Percentiles rank a stretch among this genome's conserved stretches.
phyloP scores from a whole-genome alignment of 2,113 vertebrate species.

The Hemichromis elongatus region DNA sequence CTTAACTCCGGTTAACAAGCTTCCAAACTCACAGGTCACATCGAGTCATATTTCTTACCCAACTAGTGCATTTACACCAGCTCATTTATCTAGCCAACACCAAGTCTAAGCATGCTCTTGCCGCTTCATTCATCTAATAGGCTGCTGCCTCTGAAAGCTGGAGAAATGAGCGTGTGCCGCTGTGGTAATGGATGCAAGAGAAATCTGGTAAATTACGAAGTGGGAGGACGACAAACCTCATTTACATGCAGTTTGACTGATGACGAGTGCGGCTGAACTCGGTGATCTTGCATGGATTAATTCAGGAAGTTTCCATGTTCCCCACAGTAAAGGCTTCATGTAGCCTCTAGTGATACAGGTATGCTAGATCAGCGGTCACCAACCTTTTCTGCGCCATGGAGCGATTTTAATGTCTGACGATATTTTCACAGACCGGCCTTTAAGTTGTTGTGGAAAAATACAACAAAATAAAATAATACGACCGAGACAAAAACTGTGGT shows the following conservation, averaged over 20 bases:
- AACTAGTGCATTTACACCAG: not conserved
- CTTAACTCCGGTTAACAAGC: not conserved
- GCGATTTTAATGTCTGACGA: no score
- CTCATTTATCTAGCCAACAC: constrained; percentile 40
- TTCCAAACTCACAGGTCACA: not conserved
- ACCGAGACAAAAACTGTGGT: no score
- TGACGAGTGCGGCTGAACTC: constrained; percentile 47
- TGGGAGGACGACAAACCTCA: constrained; percentile 58
- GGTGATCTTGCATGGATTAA: constrained; percentile 23
- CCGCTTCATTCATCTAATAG: constrained; percentile 44
- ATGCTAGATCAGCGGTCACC: no score
- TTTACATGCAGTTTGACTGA: constrained; percentile 52
- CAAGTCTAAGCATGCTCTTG: not conserved
- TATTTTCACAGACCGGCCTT: no score
- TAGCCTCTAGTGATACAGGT: not conserved
- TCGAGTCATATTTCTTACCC: constrained; percentile 7
- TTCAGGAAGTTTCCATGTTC: not conserved
- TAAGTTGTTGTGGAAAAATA: no score
- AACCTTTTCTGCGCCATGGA: no score
- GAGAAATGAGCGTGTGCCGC: constrained; percentile 52
- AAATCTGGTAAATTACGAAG: constrained; percentile 48
- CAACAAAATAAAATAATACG: no score
- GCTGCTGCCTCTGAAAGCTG: constrained; percentile 37
- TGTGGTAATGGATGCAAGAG: constrained; percentile 45
- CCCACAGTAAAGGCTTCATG: not conserved